Evolutionary conservation across 1,140 invertebrate genomes (phyloP), one percentile per base, ranked within the genome.

Genomic region (Notospermus geniculatus): DNA sequence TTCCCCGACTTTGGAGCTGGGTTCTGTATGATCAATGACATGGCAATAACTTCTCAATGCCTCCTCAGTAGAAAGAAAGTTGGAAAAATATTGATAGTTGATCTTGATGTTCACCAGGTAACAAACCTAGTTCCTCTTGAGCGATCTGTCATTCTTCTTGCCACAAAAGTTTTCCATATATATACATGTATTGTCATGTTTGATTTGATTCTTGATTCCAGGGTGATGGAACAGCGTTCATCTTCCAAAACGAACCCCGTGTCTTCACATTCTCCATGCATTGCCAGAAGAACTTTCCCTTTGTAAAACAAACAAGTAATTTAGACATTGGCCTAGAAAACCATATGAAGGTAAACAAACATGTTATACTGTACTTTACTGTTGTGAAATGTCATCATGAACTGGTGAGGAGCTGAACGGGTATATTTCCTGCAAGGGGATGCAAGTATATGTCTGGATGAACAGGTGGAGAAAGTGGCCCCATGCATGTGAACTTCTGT

Each of bases 91-190:
- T 61, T 80, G 1, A 73, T 80, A 43, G 72, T 80, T 17, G 78
- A 80, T 59, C 60, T 80, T 52, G 78, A 80, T 70, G 78, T 80
- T 15, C 78, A 80, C 63, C 78, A 80, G 70, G 77, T 75, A 43
- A 62, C 63, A 0, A 57, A 19, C 30, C 15, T 36, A 41, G 22
- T 52, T 13, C n/a, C 15, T 60, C 25, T 23, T 1, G 22, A 9
- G 29, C 59, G 15, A 17, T 9, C 36, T 22, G 27, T 59, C 64
- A 19, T 17, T 9, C 17, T 1, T 25, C 57, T 54, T n/a, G 25
- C 27, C n/a, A 25, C 19, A 30, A 11, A n/a, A n/a, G n/a, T n/a
- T n/a, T n/a, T n/a, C n/a, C n/a, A n/a, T n/a, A n/a, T n/a, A n/a
- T n/a, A n/a, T n/a, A n/a, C n/a, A n/a, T n/a, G n/a, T n/a, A n/a